Evolutionary conservation across 2,888 invertebrate species (phyloP), one percentile per base, ranked within the genome.

Genomic region (Coremacera marginata): DNA sequence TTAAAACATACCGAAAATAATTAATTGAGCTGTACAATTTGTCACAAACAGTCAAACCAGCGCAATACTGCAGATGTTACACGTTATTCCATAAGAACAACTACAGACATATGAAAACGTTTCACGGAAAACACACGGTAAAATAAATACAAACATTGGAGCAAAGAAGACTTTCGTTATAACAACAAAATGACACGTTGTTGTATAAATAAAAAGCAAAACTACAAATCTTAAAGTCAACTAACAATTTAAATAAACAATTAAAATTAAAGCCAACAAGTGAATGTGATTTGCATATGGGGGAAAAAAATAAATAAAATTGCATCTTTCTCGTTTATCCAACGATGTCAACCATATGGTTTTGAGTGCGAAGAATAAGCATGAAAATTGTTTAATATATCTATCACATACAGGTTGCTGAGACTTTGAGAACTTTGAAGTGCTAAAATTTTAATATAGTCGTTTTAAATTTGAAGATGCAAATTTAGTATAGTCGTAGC

Each of bases 11-110:
- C 44, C 44, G 14, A 44, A 44, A 44, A 44, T 44, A 44, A 63
- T 63, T 63, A 31, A 63, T 63, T 63, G 31, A 63, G 63, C n/a
- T 63, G 63, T 63, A 31, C 63, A 63, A 63, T 63, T 63, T 63
- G 63, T 63, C 63, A 63, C 63, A 31, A 44, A 44, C 44, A 44
- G 44, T 11, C 44, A 44, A 44, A 44, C 44, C 3, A 37, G 8
- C 1, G 7, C 25, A 25, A 27, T 62, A 27, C n/a, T 31, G 31
- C 63, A 63, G 63, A 63, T 63, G 63, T 27, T 63, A 25, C n/a
- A 31, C 63, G 63, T 63, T 63, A 63, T 31, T 25, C 27, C 31
- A 31, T n/a, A 16, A 31, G 63, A 34, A 63, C 16, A 63, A 16
- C 63, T 34, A 34, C n/a, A 63, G 16, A n/a, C 19, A 19, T 9